Base-by-base conservation (phyloP, 2,888 invertebrate genomes). In the Archaeoteleia sp. region DNA sequence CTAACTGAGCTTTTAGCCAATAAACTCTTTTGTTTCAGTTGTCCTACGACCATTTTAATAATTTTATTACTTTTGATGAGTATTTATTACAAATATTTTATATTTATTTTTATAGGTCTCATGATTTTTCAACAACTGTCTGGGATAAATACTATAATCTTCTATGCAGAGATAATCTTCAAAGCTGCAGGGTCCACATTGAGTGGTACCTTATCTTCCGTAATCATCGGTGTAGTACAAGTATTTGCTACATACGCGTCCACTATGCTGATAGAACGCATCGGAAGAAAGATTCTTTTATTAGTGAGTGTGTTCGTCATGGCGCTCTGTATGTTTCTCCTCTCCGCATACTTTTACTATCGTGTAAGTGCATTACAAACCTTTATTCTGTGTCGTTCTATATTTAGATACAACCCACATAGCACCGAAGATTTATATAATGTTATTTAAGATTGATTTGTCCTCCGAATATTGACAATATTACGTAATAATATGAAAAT, bases 281-380 rank as follows among this genome's bases (percentile, higher is more conserved):
- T 88, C 0, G 90, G 92, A 42, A 85, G 93, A 67, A 87, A 90
- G 60, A 85, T 90, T 5, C 86, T 93, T 6, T 85, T 93, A 0
- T 76, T 95, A 29, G 87, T 92, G 42, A 94, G 94, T 32, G 90
- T 92, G 23, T 78, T 89, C 13, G 88, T 92, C 10, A 93, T 93
- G 92, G 88, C 90, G 0, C 57, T 91, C 0, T 91, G 91, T 62
- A 84, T 93, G 55, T 62, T 87, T 8, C 74, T 84, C 6, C 78
- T 90, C 27, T 88, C 88, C 0, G 81, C 87, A 0, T 88, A 87
- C 73, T 90, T 88, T 63, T 76, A 78, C 45, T 61, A 85, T 2
- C 48, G 68, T 54, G 76, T 72, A 57, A 72, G 29, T 15, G n/a
- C 5, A 20, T 20, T n/a, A n/a, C n/a, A n/a, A n/a, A n/a, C n/a